These are phyloP conservation scores for Pangasius krempfi DNA, from an alignment of 2,797 vertebrate species.

Conservation along the genomic window DNA sequence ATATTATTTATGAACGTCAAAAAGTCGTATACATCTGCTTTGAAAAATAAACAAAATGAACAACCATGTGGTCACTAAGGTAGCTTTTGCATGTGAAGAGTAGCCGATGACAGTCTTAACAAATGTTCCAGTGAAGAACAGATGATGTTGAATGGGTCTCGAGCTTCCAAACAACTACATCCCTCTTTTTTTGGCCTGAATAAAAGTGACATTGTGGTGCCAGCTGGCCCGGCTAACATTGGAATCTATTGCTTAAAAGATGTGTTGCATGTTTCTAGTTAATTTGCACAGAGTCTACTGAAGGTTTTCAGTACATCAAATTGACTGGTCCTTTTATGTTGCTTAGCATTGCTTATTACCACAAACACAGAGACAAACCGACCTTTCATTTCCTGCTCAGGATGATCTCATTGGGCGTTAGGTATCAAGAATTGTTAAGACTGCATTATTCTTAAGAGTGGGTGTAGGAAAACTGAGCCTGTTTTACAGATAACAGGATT, in stretches of 20 bases:
- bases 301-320: neutral
- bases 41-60: slow-evolving; percentile 71
- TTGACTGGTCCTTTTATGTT: slow-evolving; percentile 40
- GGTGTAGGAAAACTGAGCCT: slow-evolving; percentile 35
- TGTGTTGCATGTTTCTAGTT: slow-evolving; percentile 38
- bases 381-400: slow-evolving; percentile 14
- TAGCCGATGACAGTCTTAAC: slow-evolving; percentile 65
- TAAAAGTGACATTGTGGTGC: slow-evolving; percentile 25
- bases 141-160: slow-evolving; percentile 52
- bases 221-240: slow-evolving; percentile 29
- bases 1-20: slow-evolving; percentile 89
- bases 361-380: slow-evolving; percentile 38
- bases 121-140: slow-evolving; percentile 57
- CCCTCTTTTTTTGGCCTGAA: slow-evolving; percentile 20
- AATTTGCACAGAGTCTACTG: slow-evolving; percentile 24
- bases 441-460: slow-evolving; percentile 26
- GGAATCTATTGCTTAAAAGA: slow-evolving; percentile 60
- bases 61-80: slow-evolving; percentile 64
- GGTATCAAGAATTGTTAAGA: slow-evolving; percentile 30
- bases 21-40: slow-evolving; percentile 87
- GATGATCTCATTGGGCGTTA: slow-evolving; percentile 27
- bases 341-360: slow-evolving; percentile 28
- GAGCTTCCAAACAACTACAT: slow-evolving; percentile 43
- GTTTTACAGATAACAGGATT: slow-evolving; percentile 44
- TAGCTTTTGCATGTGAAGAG: slow-evolving; percentile 77